A percentile compares a stretch with the other conserved stretches of the same genome.
Evolutionary conservation across 2,797 vertebrate species (phyloP).

Genomic region (Prunella strophiata): DNA sequence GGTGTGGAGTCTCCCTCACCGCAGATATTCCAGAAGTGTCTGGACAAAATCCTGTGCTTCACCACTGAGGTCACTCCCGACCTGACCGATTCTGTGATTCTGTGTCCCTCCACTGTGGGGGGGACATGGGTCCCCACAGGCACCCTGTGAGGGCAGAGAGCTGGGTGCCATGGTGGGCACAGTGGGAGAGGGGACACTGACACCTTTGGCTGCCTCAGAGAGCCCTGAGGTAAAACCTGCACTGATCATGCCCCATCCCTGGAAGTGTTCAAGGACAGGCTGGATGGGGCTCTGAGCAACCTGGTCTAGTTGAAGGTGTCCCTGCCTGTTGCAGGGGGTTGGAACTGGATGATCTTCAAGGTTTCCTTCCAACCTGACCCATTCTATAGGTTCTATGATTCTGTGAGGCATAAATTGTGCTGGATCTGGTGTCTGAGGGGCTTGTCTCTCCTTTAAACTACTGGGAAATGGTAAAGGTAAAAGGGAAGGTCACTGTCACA

Average conservation of each 20-base stretch:
- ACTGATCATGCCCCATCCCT: accelerated
- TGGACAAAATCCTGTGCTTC: background rate
- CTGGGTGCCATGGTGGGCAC: accelerated
- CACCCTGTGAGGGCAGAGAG: background rate
- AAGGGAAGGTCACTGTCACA: background rate
- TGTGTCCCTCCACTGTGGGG: accelerated
- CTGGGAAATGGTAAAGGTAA: background rate
- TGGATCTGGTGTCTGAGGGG: background rate
- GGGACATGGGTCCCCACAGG: background rate
- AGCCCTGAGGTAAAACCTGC: background rate
- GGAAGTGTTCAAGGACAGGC: background rate
- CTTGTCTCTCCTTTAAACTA: background rate
- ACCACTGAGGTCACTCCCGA: background rate
- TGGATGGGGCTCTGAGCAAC: background rate
- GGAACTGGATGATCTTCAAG: background rate
- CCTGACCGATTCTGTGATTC: background rate
- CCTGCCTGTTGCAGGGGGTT: accelerated
- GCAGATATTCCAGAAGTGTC: background rate
- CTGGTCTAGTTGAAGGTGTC: background rate
- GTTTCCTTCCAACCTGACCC: background rate
- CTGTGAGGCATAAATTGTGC: accelerated
- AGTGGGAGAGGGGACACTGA: accelerated
- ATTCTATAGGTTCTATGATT: background rate
- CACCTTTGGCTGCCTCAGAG: background rate
- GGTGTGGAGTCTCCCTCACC: background rate